A percentile compares a stretch with the other conserved stretches of the same genome.
Evolutionary conservation across 2,888 invertebrate genomes (phyloP).

Genomic region (Adelphocoris suturalis): DNA sequence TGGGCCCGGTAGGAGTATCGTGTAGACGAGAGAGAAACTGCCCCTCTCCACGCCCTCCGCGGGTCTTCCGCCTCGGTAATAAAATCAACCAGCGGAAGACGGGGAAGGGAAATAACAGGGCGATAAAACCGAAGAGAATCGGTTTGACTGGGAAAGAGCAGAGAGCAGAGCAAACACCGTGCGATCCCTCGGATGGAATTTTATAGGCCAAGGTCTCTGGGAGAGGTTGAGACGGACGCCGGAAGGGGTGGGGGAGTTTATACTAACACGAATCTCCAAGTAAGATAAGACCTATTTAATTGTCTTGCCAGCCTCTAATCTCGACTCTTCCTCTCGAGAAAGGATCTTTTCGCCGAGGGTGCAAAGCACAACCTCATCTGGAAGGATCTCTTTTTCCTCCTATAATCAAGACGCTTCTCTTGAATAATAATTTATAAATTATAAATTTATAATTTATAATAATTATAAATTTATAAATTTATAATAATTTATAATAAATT

Average conservation of each 20-base stretch:
- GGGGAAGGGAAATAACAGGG: not conserved
- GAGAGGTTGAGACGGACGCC: not conserved
- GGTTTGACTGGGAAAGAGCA: not conserved
- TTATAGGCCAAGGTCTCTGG: not conserved
- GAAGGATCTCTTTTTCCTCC: too few species aligned
- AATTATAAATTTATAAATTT: too few species aligned
- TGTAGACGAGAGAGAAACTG: too few species aligned
- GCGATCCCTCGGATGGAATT: not conserved
- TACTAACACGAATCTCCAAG: constrained; percentile 16
- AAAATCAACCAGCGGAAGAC: not conserved
- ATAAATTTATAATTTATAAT: too few species aligned
- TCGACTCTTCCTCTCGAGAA: not conserved
- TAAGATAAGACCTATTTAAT: constrained; percentile 16
- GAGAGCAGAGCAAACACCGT: not conserved
- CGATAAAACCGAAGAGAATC: not conserved
- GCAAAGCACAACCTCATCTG: too few species aligned
- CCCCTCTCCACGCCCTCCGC: too few species aligned
- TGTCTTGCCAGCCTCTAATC: not conserved
- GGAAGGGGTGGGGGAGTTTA: not conserved
- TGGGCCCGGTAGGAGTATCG: too few species aligned
- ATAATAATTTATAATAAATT: too few species aligned
- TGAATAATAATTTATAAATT: too few species aligned
- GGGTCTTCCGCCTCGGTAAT: not conserved
- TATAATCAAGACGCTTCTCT: too few species aligned
- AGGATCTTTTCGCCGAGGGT: too few species aligned